Conservation (phyloP, 2,113 vertebrate species). For the Carassius auratus region DNA sequence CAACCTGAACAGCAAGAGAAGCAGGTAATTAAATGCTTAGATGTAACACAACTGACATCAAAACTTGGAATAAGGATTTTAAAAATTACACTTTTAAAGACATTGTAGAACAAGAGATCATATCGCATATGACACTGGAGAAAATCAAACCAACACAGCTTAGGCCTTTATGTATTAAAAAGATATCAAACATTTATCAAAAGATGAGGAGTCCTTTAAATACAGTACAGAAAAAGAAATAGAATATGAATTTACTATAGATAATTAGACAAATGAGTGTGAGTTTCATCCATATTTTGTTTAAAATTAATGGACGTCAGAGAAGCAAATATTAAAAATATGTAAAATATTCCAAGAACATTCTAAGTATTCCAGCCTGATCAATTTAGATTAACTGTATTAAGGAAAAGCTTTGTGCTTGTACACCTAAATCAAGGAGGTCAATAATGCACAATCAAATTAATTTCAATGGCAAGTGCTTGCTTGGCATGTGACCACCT, state of each 20-base stretch:
- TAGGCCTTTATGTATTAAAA: not conserved
- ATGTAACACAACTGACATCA: not conserved
- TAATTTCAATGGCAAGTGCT: not conserved
- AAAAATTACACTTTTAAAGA: not conserved
- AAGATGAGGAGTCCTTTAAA: not conserved
- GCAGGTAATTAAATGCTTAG: conserved; percentile 9
- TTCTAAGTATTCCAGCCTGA: not conserved
- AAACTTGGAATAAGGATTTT: not conserved
- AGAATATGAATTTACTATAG: not conserved
- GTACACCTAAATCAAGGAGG: not conserved
- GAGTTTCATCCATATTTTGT: not conserved
- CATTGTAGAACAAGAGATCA: not conserved
- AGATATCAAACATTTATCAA: not conserved
- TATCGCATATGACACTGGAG: not conserved
- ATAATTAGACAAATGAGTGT: not conserved
- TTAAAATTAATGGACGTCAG: not conserved
- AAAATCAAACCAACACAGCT: not conserved
- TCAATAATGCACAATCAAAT: not conserved
- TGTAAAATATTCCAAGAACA: not conserved
- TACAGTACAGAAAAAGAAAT: not conserved
- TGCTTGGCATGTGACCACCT: not conserved
- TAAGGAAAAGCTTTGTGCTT: conserved; percentile 1
- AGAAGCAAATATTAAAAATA: not conserved
- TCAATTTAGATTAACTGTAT: conserved; percentile 1
- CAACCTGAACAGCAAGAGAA: not conserved